Base-by-base conservation (phyloP, 2,113 vertebrate species). In the Vireo altiloquus region DNA sequence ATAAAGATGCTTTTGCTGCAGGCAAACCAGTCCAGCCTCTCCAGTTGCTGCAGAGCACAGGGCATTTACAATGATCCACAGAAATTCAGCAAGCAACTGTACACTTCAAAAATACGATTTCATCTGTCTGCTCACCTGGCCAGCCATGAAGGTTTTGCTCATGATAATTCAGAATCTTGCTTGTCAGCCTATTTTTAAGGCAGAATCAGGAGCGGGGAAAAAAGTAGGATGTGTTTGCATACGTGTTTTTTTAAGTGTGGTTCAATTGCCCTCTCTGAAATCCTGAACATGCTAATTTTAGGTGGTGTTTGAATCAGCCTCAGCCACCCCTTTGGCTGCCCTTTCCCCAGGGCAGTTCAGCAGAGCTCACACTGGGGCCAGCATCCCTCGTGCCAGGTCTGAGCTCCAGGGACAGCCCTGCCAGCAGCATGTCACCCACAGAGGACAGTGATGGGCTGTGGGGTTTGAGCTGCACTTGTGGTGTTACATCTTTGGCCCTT, bases 391-490 rank as follows among this genome's bases (percentile, higher is more conserved):
- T 46, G 71, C 63, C 37, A 39, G 68, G 25, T 31, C 75, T 24
- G 42, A 31, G 52, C 71, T 68, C 13, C 19, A 9, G 57, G 57
- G 63, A 35, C 30, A 89, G 31, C 42, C n/a, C 59, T 44, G 83
- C 37, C 70, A 89, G 44, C 50, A 33, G 23, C 11, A 0, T 1
- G 1, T 72, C 40, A 49, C 44, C 47, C 61, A 10, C 37, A 28
- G 16, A 70, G 47, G 25, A 44, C 27, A 33, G 0, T 13, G 44
- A 44, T 11, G 47, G 31, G 47, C 24, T 0, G 1, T 16, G 50
- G 33, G 37, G 12, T 3, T 3, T 18, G 22, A 63, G 71, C 63
- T 30, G 8, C 66, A 3, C 22, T 49, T 4, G 3, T 4, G 13
- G 28, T 5, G 2, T 91, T 27, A 6, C 17, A 1, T 22, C 47